Percentiles rank a stretch among this genome's conserved stretches.
Evolutionary conservation across 2,888 invertebrate genomes (phyloP).

Genomic region (Melitaea athalia): DNA sequence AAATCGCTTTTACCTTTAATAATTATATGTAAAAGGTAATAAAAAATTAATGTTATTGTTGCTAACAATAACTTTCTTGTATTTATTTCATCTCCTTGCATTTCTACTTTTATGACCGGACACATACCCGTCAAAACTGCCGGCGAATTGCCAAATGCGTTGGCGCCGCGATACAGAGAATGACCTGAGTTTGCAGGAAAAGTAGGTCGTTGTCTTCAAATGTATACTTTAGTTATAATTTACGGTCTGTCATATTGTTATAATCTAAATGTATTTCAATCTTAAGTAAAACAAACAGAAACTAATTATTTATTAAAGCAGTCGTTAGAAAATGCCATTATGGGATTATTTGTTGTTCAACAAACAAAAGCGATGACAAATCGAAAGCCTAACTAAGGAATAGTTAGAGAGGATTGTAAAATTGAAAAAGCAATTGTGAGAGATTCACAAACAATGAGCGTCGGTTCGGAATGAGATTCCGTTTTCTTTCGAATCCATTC

Average conservation of each 20-base stretch:
- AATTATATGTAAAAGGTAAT: background rate
- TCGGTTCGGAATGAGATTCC: slow-evolving; percentile 66
- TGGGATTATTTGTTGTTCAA: slow-evolving; percentile 18
- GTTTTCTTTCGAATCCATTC: slow-evolving; percentile 70
- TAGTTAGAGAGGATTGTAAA: slow-evolving; percentile 57
- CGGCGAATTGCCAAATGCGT: slow-evolving; percentile 51
- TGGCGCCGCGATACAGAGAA: slow-evolving; percentile 43
- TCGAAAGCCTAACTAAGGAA: slow-evolving; percentile 42
- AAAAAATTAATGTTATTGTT: background rate
- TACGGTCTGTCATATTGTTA: background rate
- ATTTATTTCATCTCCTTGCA: slow-evolving; percentile 29
- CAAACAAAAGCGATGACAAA: slow-evolving; percentile 41
- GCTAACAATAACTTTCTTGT: slow-evolving; percentile 17
- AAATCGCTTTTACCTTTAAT: no score
- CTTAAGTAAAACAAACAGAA: slow-evolving; percentile 4
- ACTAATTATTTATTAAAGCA: slow-evolving; percentile 19
- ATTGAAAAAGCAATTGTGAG: slow-evolving; percentile 70
- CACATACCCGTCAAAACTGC: slow-evolving; percentile 54
- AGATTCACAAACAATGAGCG: slow-evolving; percentile 69
- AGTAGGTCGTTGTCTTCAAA: slow-evolving; percentile 43
- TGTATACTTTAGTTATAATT: slow-evolving; percentile 7
- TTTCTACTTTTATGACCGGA: slow-evolving; percentile 47
- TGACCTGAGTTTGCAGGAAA: slow-evolving; percentile 40
- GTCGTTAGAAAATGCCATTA: slow-evolving; percentile 19
- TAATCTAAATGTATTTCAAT: background rate